These are phyloP conservation scores for Uria lomvia DNA, from an alignment of 2,113 vertebrate species.

Conservation along the genomic window DNA sequence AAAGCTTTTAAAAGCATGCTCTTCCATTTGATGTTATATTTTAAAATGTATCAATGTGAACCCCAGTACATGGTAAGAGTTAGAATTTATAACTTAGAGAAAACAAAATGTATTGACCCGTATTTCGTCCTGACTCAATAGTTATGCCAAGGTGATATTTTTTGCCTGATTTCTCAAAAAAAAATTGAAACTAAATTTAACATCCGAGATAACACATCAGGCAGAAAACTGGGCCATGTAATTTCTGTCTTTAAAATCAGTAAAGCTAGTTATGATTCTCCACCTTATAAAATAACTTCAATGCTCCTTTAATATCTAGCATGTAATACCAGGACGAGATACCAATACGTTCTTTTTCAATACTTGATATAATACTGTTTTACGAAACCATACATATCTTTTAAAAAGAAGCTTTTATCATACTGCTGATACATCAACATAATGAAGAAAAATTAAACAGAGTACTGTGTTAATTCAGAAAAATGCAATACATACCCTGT, in stretches of 20 bases:
- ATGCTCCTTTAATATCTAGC: background rate
- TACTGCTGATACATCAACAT: background rate
- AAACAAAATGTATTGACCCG: background rate
- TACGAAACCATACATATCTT: background rate
- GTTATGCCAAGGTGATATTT: background rate
- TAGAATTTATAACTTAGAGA: background rate
- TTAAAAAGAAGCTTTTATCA: background rate
- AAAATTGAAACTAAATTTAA: background rate
- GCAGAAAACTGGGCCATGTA: background rate
- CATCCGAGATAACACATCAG: background rate
- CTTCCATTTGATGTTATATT: background rate
- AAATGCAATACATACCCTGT: conserved; percentile 79
- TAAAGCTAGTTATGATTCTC: background rate
- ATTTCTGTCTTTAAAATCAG: background rate
- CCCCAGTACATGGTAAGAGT: background rate
- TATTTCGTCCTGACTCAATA: background rate
- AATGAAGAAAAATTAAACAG: background rate
- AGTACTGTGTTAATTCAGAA: background rate
- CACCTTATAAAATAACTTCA: background rate
- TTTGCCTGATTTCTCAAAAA: background rate
- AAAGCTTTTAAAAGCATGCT: background rate
- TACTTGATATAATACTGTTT: background rate
- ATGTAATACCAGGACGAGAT: background rate
- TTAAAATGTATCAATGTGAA: background rate
- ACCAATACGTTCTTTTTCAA: background rate